Evolutionary conservation across 2,113 vertebrate genomes (phyloP), one percentile per base, ranked within the genome.

Genomic region (Pogonocichla stellata): DNA sequence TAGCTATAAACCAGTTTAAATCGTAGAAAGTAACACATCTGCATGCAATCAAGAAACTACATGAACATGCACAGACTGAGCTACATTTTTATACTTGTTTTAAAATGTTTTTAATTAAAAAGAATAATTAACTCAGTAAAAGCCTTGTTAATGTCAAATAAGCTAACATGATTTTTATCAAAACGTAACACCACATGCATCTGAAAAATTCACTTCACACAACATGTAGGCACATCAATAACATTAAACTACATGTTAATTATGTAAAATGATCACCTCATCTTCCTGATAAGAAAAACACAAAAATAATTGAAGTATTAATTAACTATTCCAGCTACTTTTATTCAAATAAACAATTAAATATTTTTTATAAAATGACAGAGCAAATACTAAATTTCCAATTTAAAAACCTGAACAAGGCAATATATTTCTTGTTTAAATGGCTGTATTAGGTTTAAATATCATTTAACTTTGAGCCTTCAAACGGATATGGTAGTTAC

Each of bases 221-320:
- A 97, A 84, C 89, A 97, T 91, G 65, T 95, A 97, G 65, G 95
- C 93, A 98, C 94, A 97, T 95, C 80, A 96, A 75, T 94, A 93
- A 78, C 94, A 96, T 95, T 88, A 97, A 97, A 94, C 73, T 95
- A 97, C 93, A 86, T 85, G 95, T 94, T 93, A 95, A 95, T 96
- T 95, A 98, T 94, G 93, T 89, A 97, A 96, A 98, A 97, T 96
- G 82, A 97, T 99, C 99, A 99, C 99, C 99, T 99, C 98, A 92
- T 99, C 98, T 94, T 99, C 99, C 99, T 99, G 98, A 98, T 95
- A 98, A 93, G 97, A 95, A 98, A 96, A 97, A 96, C 95, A 97
- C 95, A 98, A 98, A 98, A 98, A 98, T 92, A 98, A 98, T 98
- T 93, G 80, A 82, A 97, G 94, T 65, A 96, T 98, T 98, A 98